Conservation (phyloP, 2,113 vertebrate genomes). For the Atlantisia rogersi region DNA sequence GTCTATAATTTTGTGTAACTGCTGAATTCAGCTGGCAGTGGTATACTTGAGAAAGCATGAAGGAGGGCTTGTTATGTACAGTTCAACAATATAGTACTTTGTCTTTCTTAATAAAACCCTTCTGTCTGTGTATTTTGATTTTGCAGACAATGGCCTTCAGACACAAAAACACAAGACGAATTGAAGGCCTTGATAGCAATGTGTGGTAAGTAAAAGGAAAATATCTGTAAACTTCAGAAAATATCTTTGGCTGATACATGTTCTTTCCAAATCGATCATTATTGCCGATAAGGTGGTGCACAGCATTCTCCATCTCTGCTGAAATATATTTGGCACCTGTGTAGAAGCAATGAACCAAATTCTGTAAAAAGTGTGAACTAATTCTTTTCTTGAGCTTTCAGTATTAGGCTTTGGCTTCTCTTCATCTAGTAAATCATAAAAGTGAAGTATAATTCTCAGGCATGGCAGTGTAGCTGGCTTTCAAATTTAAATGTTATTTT, state of each 20-base stretch:
- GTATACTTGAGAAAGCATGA: background rate
- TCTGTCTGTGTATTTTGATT: constrained; percentile 48
- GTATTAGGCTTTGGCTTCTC: background rate
- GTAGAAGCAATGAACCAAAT: background rate
- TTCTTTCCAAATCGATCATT: background rate
- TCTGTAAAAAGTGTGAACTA: background rate
- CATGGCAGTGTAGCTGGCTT: background rate
- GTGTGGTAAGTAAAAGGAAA: constrained; percentile 85
- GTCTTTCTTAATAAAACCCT: constrained; percentile 33
- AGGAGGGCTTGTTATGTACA: background rate
- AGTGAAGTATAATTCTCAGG: background rate
- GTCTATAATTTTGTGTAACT: background rate
- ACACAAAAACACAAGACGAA: constrained; percentile 88
- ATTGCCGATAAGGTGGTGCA: background rate
- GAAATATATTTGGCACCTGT: background rate
- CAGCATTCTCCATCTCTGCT: background rate
- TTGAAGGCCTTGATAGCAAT: constrained; percentile 91
- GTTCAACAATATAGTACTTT: constrained; percentile 3
- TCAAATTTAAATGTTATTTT: background rate
- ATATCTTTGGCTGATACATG: background rate
- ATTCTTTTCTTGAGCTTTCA: background rate
- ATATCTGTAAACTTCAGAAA: background rate
- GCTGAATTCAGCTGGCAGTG: background rate
- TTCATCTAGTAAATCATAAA: background rate
- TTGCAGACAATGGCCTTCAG: constrained; percentile 81